These are phyloP conservation scores for Lasioglossum zephyrum DNA, from an alignment of 2,888 invertebrate species.

Conservation along the genomic window DNA sequence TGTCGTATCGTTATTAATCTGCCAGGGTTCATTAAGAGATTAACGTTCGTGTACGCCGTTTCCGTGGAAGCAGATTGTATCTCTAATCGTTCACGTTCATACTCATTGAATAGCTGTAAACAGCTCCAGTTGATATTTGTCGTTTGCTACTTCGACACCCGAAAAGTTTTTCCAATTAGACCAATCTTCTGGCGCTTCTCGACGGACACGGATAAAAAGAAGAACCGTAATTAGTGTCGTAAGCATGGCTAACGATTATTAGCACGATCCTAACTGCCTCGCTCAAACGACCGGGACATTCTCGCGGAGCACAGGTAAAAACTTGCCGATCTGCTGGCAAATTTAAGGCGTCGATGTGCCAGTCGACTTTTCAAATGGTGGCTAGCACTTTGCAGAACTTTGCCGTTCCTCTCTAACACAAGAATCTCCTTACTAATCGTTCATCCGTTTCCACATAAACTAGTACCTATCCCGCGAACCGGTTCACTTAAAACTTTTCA, in stretches of 20 bases:
- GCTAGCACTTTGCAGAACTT: neutral
- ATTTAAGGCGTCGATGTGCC: neutral
- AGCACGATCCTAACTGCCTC: neutral
- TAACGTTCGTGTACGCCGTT: neutral
- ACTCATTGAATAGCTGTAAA: neutral
- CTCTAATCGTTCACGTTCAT: neutral
- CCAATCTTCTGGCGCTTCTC: neutral
- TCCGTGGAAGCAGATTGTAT: neutral
- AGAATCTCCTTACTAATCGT: no score
- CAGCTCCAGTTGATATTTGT: neutral
- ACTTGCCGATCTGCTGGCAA: neutral
- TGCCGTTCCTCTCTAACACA: neutral
- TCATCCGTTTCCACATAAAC: no score
- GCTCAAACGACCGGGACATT: neutral
- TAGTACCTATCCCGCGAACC: no score
- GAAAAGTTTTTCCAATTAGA: neutral
- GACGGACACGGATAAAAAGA: neutral
- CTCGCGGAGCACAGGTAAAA: neutral
- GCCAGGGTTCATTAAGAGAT: neutral
- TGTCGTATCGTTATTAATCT: conserved; percentile 14
- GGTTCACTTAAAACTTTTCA: no score
- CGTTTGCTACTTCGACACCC: neutral
- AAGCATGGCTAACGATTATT: neutral
- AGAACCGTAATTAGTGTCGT: neutral
- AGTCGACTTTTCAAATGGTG: neutral